Evolutionary conservation across 2,888 invertebrate species (phyloP).

Genomic region (Lepidocyrtinus sp.): DNA sequence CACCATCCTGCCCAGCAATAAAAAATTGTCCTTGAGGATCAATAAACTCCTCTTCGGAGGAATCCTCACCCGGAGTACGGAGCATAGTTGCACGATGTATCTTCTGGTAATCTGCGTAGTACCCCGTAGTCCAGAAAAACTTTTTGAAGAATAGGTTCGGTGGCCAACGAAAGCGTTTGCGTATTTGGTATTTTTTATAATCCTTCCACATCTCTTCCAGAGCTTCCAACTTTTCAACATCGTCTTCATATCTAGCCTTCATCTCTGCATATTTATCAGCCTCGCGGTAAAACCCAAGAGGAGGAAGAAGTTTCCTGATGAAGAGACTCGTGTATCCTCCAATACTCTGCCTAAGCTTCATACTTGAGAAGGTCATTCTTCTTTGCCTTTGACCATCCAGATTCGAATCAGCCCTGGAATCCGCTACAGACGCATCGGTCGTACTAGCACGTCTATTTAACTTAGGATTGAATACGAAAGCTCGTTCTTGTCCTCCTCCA

Average conservation of each 20-base stretch:
- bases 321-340: conserved; percentile 43
- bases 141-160: conserved; percentile 26
- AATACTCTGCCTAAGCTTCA: conserved; percentile 27
- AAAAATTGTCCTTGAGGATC: conserved; percentile 22
- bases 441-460: too few relatives aligned
- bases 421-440: conserved; percentile 4
- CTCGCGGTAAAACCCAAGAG: conserved; percentile 50
- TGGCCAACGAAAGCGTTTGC: conserved; percentile 45
- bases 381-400: background rate
- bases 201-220: conserved; percentile 45
- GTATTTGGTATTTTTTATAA: conserved; percentile 39
- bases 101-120: conserved; percentile 44
- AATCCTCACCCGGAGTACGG: conserved; percentile 36
- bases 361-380: background rate
- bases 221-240: conserved; percentile 31
- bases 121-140: conserved; percentile 52
- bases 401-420: background rate
- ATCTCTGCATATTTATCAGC: conserved; percentile 21
- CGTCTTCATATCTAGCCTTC: conserved; percentile 24
- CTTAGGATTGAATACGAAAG: too few relatives aligned
- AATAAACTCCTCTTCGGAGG: conserved; percentile 43
- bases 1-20: conserved; percentile 16
- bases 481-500: background rate
- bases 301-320: conserved; percentile 44
- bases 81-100: conserved; percentile 23